Conservation (phyloP, 2,113 vertebrate genomes). For the Gymnogyps californianus region DNA sequence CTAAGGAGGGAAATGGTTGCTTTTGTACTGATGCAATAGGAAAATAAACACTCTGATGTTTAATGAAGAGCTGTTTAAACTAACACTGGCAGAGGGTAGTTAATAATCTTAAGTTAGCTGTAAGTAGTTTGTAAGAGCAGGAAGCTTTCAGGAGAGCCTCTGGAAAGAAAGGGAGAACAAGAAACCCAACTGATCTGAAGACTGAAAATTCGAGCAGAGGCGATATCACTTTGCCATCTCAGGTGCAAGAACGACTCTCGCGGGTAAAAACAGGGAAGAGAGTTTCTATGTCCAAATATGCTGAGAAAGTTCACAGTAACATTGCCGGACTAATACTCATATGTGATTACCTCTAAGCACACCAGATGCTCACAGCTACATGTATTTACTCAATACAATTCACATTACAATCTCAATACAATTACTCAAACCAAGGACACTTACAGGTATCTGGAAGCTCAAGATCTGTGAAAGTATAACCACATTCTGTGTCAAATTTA, state of each 20-base stretch:
- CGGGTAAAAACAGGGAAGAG: neutral
- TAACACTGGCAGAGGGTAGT: neutral
- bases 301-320: neutral
- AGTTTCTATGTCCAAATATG: neutral
- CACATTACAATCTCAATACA: too few relatives aligned
- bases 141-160: neutral
- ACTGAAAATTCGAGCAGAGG: neutral
- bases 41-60: conserved; percentile 7
- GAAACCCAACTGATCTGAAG: neutral
- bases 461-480: neutral
- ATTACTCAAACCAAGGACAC: neutral
- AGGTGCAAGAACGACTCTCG: accelerated
- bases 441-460: neutral
- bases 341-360: neutral
- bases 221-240: neutral
- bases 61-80: neutral
- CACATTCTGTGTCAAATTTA: neutral
- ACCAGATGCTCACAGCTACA: neutral
- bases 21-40: conserved; percentile 33
- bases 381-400: neutral
- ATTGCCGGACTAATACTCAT: neutral
- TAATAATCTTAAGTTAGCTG: neutral
- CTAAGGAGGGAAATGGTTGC: neutral
- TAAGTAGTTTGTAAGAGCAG: neutral
- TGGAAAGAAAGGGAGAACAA: neutral